Percentiles rank a stretch among this genome's conserved stretches.
These are phyloP conservation scores for Sarotherodon lohbergeri DNA, from an alignment of 2,113 vertebrate genomes.

Conservation along the genomic window DNA sequence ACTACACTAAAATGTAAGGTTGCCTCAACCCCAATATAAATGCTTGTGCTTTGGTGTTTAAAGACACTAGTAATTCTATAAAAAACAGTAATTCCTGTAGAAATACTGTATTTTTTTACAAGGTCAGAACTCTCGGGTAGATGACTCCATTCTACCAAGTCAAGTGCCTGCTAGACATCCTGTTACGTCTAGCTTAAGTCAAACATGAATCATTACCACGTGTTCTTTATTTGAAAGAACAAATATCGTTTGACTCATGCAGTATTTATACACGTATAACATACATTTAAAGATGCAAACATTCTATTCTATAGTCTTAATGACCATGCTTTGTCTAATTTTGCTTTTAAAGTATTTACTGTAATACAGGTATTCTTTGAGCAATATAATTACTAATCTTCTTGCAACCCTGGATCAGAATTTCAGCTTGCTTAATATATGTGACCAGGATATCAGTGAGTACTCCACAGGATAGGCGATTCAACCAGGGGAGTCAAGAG, in stretches of 20 bases:
- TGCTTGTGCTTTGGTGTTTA: not conserved
- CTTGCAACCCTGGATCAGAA: not conserved
- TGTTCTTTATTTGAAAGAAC: not conserved
- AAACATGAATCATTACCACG: not conserved
- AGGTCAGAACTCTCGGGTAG: not conserved
- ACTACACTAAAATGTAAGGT: not conserved
- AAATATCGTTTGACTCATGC: not conserved
- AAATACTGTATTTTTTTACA: not conserved
- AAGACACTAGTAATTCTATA: not conserved
- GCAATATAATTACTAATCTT: not conserved
- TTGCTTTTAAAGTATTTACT: not conserved
- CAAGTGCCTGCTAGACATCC: not conserved
- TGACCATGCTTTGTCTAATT: not conserved
- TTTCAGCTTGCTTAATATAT: not conserved
- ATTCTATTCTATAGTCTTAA: not conserved
- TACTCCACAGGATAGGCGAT: constrained; percentile 2
- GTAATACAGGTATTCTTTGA: not conserved
- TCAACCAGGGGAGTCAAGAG: not conserved
- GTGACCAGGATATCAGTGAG: not conserved
- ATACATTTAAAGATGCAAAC: not conserved
- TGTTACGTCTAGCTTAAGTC: not conserved
- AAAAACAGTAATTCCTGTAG: not conserved
- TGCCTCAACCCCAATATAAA: not conserved
- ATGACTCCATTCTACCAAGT: not conserved
- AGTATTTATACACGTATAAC: constrained; percentile 10